A percentile compares a stretch with the other conserved stretches of the same genome.
phyloP scores from a whole-genome alignment of 1,140 invertebrate species.

The Helicoverpa zea region DNA sequence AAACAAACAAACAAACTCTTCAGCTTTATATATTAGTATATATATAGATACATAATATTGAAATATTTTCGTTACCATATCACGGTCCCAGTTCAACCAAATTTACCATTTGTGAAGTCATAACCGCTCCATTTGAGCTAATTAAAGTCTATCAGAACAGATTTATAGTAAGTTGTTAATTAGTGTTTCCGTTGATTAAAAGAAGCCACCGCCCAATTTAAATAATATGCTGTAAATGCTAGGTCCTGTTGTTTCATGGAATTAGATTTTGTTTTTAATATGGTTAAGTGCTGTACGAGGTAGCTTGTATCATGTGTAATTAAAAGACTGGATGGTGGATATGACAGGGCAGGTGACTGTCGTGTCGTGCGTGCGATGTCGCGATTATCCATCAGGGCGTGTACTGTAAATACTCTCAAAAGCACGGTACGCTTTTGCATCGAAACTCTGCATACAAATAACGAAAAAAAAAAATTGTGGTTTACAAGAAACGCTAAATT shows the following conservation, averaged over 20 bases:
- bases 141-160: slow-evolving; percentile 30
- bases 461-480: neutral
- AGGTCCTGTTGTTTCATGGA: slow-evolving; percentile 58
- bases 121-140: neutral
- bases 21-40: too few relatives aligned
- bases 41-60: too few relatives aligned
- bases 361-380: slow-evolving; percentile 48
- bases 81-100: neutral
- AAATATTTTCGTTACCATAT: too few relatives aligned
- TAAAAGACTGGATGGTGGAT: slow-evolving; percentile 46
- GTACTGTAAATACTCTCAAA: slow-evolving; percentile 40
- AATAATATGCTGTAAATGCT: slow-evolving; percentile 39
- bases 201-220: slow-evolving; percentile 41
- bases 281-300: slow-evolving; percentile 56
- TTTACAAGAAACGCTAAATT: neutral
- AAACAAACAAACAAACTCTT: too few relatives aligned
- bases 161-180: slow-evolving; percentile 45
- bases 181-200: slow-evolving; percentile 51
- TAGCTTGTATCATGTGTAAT: slow-evolving; percentile 55
- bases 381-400: slow-evolving; percentile 48
- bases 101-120: neutral
- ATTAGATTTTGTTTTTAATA: slow-evolving; percentile 68
- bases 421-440: neutral
- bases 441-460: neutral
- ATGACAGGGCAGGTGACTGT: slow-evolving; percentile 36